Percentiles rank a stretch among this genome's conserved stretches.
phyloP scores from a whole-genome alignment of 2,888 invertebrate genomes.

The Keiferia lycopersicella region DNA sequence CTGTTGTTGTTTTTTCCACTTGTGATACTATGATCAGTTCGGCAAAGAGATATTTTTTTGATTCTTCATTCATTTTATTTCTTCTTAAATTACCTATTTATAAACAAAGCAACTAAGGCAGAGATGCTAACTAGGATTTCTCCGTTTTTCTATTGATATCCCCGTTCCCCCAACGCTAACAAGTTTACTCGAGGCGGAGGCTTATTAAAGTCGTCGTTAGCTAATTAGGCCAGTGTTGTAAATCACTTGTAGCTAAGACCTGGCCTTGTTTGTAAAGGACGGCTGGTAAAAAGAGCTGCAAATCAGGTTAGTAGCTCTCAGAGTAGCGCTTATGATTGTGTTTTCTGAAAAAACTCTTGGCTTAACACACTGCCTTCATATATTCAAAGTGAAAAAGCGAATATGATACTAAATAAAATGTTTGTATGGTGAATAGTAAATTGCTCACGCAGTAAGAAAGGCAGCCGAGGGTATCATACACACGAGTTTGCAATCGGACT shows the following conservation, averaged over 20 bases:
- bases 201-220: conserved; percentile 3
- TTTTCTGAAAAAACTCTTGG: too few relatives aligned
- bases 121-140: neutral
- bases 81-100: neutral
- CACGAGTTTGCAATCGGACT: too few relatives aligned
- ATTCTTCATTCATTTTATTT: too few relatives aligned
- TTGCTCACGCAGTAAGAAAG: too few relatives aligned
- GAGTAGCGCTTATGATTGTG: neutral
- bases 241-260: conserved; percentile 3
- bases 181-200: conserved; percentile 3
- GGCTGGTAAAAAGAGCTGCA: neutral
- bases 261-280: neutral
- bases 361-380: too few relatives aligned
- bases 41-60: too few relatives aligned
- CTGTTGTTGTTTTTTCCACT: too few relatives aligned
- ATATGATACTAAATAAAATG: too few relatives aligned
- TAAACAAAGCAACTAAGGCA: neutral
- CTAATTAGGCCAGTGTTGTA: neutral
- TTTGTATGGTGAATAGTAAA: too few relatives aligned
- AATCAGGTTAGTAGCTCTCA: neutral
- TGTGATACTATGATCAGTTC: too few relatives aligned
- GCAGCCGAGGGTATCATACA: too few relatives aligned
- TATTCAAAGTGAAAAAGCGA: too few relatives aligned
- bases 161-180: neutral
- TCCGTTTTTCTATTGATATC: neutral